phyloP scores from a whole-genome alignment of 2,113 vertebrate genomes.

The Rhynchomys soricoides region DNA sequence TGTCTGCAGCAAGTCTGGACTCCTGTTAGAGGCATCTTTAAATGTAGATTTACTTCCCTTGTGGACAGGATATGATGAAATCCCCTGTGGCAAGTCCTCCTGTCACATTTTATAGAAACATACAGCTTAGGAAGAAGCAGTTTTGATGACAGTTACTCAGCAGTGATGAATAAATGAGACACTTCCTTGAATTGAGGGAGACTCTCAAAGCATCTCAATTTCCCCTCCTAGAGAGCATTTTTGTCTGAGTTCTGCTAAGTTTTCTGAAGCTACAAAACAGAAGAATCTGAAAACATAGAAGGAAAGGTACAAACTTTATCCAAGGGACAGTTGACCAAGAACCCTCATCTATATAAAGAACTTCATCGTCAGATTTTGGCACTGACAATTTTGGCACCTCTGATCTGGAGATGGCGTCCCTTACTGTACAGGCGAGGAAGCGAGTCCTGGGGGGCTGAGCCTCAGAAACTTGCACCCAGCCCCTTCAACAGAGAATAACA shows the following conservation, averaged over 20 bases:
- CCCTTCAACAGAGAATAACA: not conserved
- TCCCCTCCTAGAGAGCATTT: not conserved
- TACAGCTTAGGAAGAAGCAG: not conserved
- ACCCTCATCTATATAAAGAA: not conserved
- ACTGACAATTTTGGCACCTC: not conserved
- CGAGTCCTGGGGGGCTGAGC: not conserved
- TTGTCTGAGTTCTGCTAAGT: not conserved
- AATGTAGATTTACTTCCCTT: not conserved
- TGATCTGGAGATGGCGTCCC: not conserved
- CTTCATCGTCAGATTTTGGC: not conserved
- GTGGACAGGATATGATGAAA: not conserved
- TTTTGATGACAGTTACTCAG: not conserved
- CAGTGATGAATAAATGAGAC: not conserved
- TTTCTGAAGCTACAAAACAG: not conserved
- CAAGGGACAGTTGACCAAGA: not conserved
- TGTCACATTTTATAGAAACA: not conserved
- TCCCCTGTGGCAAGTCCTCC: not conserved
- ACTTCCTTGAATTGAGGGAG: not conserved
- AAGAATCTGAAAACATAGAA: conserved; percentile 9
- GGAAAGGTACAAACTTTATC: not conserved
- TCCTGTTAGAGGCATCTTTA: not conserved
- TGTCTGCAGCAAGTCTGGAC: not conserved
- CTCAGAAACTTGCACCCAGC: not conserved
- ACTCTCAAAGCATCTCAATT: not conserved
- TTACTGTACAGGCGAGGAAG: not conserved